These are phyloP conservation scores for Thaumetopoea pityocampa DNA, from an alignment of 1,140 invertebrate species.

Conservation along the genomic window DNA sequence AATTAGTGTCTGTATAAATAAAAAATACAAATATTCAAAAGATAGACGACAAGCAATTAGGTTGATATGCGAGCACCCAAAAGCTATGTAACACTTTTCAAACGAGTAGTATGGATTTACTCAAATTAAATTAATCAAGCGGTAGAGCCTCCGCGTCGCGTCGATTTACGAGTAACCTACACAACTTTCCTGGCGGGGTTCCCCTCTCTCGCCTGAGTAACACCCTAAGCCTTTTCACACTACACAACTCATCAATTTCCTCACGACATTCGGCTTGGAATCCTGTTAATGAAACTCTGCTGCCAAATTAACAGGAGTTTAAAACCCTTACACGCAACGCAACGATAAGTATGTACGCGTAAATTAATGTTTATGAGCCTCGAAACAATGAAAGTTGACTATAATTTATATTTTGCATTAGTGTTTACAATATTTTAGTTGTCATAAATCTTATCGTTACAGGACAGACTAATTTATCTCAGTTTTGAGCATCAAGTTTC, in stretches of 20 bases:
- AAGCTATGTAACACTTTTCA: slow-evolving; percentile 29
- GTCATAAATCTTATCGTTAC: no score
- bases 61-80: slow-evolving; percentile 10
- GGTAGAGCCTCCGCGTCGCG: slow-evolving; percentile 40
- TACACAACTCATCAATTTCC: slow-evolving; percentile 68
- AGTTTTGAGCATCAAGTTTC: no score
- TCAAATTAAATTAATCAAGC: slow-evolving; percentile 58
- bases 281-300: slow-evolving; percentile 71
- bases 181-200: neutral
- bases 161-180: slow-evolving; percentile 53
- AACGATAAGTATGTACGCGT: slow-evolving; percentile 5
- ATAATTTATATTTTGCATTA: no score
- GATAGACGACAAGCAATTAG: slow-evolving; percentile 11
- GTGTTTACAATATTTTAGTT: no score
- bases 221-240: slow-evolving; percentile 17
- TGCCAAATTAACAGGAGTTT: slow-evolving; percentile 50
- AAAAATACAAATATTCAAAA: slow-evolving; percentile 14
- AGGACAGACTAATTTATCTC: no score
- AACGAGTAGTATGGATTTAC: slow-evolving; percentile 32
- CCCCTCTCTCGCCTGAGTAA: slow-evolving; percentile 1
- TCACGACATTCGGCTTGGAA: slow-evolving; percentile 57
- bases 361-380: neutral
- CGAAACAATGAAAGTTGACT: no score
- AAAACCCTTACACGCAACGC: slow-evolving; percentile 12
- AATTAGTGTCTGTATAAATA: neutral